Evolutionary conservation across 64 coral and sea anemone genomes (phyloP), one percentile per base, ranked within the genome.

Genomic region (Astreopora myriophthalma): DNA sequence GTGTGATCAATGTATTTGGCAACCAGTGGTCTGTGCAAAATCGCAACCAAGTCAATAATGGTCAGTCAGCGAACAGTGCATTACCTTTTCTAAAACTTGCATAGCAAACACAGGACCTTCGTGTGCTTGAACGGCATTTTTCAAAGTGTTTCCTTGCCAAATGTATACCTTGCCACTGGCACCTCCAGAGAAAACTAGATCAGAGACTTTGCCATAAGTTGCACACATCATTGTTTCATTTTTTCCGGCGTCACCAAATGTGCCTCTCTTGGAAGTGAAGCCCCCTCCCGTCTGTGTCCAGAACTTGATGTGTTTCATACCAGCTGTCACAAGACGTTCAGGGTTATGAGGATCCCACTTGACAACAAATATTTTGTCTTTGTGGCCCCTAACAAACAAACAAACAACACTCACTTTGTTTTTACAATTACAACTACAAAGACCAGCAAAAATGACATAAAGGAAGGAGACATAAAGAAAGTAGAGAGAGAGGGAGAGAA

Each of bases 271-370:
- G 11, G 96, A 99, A 14, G 96, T 99, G 85, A 99, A 99, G 16
- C 96, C 96, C 7, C 96, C 96, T 37, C 96, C 96, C 23, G 96
- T 95, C 72, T 99, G 96, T 33, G 94, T 95, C 96, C 96, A 98
- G 80, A 99, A 99, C 74, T 99, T 99, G 52, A 99, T 99, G 58
- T 99, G 96, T 73, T 99, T 99, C 28, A 99, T 91, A 12, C 96
- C 96, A 0, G 94, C 96, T 10, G 96, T 95, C 12, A 99, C 96
- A 9, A 99, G 86, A 28, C 93, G 90, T 1, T 99, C 96, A 7
- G 80, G 70, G 58, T 69, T 93, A 19, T 92, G 87, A 2, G 96
- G 96, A 88, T 99, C 95, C 96, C 96, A 99, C 34, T 93, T 92
- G 35, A 99, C 90, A 17, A 96, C 97, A 84, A 99, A 99, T 34